Conservation (phyloP, 2,888 invertebrate genomes). For the Herminia tarsipennalis region DNA sequence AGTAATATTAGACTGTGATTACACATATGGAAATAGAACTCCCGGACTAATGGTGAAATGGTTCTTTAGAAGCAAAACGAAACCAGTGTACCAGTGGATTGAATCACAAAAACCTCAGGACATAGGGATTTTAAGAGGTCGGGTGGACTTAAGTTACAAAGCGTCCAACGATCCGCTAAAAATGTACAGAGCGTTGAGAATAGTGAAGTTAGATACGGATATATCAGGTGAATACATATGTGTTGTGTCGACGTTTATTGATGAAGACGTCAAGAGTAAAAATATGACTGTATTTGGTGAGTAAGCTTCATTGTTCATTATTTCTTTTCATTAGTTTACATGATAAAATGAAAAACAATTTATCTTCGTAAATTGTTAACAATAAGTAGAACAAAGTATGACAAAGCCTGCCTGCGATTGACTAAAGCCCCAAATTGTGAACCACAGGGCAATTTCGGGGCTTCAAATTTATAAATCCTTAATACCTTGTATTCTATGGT, state of each 20-base stretch:
- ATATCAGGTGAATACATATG: constrained; percentile 91
- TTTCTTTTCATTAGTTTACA: too few species aligned
- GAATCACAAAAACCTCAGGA: constrained; percentile 88
- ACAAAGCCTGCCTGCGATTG: too few species aligned
- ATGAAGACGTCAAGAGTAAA: constrained; percentile 88
- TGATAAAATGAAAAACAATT: too few species aligned
- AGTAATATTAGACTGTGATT: constrained; percentile 91
- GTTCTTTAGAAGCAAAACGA: constrained; percentile 88
- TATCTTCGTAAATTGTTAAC: too few species aligned
- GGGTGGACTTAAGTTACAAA: constrained; percentile 88
- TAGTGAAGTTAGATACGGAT: constrained; percentile 89
- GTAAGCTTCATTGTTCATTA: constrained; percentile 43
- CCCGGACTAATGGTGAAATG: constrained; percentile 91
- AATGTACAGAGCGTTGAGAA: constrained; percentile 90
- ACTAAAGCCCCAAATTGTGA: too few species aligned
- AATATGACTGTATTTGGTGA: constrained; percentile 89
- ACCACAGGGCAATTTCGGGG: too few species aligned
- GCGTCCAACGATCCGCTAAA: constrained; percentile 88
- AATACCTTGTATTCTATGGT: too few species aligned
- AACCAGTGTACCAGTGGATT: constrained; percentile 93
- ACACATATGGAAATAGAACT: constrained; percentile 86
- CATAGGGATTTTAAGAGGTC: constrained; percentile 82
- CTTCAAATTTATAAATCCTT: too few species aligned
- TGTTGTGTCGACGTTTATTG: constrained; percentile 89
- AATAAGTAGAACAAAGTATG: too few species aligned